Evolutionary conservation across 2,888 invertebrate species (phyloP), one percentile per base, ranked within the genome.

Genomic region (Arge pagana): DNA sequence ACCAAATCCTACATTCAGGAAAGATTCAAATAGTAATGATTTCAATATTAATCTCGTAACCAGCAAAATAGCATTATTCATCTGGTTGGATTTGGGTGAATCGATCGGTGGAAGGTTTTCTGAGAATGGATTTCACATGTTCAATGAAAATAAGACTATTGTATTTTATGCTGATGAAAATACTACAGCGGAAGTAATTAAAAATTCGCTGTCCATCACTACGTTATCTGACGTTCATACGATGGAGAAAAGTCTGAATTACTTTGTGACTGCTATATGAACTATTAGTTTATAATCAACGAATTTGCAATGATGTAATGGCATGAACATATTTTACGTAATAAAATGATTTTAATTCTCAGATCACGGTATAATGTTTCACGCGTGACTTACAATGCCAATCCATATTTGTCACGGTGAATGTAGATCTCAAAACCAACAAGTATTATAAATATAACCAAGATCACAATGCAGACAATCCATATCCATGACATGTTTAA

Each of bases 81-180:
- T 89, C 1, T 89, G 88, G 87, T 71, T 89, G 16, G 86, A 88
- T 57, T 71, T 82, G 0, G 74, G 71, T 2, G 68, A 72, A 3
- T 4, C 5, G 42, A 68, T 79, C 31, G 70, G 66, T 8, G 92
- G 92, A 1, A 78, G 76, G 52, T 92, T 92, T 72, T 85, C 85
- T 1, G 86, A 89, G 60, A 92, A 93, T 74, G 93, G 92, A 0
- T 86, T 92, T 23, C 78, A 83, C 7, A 65, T 83, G 37, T 65
- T 77, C 3, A 57, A 65, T 13, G 56, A 64, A 10, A 56, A 53
- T n/a, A 74, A 70, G 48, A 60, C 23, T 3, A 53, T 78, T 19
- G 53, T 52, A 18, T 78, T 72, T 41, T 57, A 66, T 39, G 49
- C 72, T 2, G 43, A 58, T 6, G 57, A 71, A 53, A 3, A 53